Evolutionary conservation across 2,888 invertebrate species (phyloP).

Genomic region (Euphydryas editha): DNA sequence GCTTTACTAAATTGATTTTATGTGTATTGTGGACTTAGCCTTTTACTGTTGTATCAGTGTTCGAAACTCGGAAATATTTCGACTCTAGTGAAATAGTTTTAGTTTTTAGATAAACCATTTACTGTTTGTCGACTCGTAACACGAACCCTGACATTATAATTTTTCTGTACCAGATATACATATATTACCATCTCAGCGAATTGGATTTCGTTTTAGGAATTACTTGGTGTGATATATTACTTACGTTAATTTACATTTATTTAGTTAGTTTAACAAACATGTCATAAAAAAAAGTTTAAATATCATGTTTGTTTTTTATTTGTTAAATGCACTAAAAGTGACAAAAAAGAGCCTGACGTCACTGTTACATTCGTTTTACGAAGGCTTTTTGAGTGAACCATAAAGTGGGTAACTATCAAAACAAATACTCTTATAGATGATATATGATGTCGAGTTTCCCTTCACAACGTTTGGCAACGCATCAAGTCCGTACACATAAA

Average conservation of each 20-base stretch:
- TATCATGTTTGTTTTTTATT: too few relatives aligned
- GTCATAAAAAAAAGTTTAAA: not conserved
- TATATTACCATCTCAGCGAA: not conserved
- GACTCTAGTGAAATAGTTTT: slow-evolving; percentile 60
- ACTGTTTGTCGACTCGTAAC: slow-evolving; percentile 29
- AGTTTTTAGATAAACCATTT: slow-evolving; percentile 48
- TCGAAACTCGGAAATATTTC: slow-evolving; percentile 56
- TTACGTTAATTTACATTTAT: too few relatives aligned
- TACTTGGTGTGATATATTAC: too few relatives aligned
- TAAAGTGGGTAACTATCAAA: slow-evolving; percentile 20
- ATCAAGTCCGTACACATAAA: slow-evolving; percentile 21
- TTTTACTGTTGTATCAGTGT: slow-evolving; percentile 56
- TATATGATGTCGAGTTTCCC: slow-evolving; percentile 21
- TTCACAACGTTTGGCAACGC: slow-evolving; percentile 18
- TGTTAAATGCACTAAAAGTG: not conserved
- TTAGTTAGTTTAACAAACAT: too few relatives aligned
- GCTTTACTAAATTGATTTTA: slow-evolving; percentile 82
- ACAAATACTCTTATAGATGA: slow-evolving; percentile 18
- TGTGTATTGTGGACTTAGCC: slow-evolving; percentile 76
- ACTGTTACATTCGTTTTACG: not conserved
- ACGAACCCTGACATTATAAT: slow-evolving; percentile 25
- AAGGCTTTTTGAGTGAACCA: slow-evolving; percentile 20
- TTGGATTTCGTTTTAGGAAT: slow-evolving; percentile 6
- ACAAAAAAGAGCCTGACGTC: too few relatives aligned
- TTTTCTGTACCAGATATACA: slow-evolving; percentile 14